Evolutionary conservation across 2,113 vertebrate species (phyloP).

Genomic region (Bucco capensis): DNA sequence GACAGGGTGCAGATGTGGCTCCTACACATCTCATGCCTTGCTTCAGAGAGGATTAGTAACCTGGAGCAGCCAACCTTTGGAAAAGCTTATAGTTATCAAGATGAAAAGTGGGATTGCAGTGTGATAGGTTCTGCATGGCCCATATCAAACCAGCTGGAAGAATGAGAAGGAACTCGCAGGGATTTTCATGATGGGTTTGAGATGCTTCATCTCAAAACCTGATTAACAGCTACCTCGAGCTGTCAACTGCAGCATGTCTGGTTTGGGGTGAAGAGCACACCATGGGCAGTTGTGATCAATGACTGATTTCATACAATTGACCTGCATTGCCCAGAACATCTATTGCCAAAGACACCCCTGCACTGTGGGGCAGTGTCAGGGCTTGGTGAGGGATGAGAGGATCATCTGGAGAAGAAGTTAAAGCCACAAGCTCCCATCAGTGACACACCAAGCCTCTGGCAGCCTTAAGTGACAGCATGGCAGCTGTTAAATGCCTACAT

Average conservation of each 20-base stretch:
- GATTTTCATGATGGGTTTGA: background rate
- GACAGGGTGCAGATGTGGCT: background rate
- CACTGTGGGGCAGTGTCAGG: background rate
- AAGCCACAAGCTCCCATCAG: background rate
- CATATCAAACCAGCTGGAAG: background rate
- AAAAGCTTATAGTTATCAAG: background rate
- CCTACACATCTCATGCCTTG: background rate
- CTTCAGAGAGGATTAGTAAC: background rate
- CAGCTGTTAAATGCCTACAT: background rate
- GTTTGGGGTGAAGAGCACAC: background rate
- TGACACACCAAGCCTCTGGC: background rate
- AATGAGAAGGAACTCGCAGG: background rate
- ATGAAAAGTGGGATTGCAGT: background rate
- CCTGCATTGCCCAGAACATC: background rate
- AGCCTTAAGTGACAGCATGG: background rate
- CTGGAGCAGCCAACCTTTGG: background rate
- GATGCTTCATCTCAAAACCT: background rate
- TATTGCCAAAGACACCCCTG: background rate
- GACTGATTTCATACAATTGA: rapidly evolving
- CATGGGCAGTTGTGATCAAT: rapidly evolving
- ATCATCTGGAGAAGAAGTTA: background rate
- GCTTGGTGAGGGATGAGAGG: background rate
- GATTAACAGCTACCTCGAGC: background rate
- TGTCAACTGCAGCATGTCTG: background rate
- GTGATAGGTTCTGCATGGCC: rapidly evolving